Percentiles rank a stretch among this genome's conserved stretches.
These are phyloP conservation scores for Zaprionus bogoriensis DNA, from an alignment of 2,888 invertebrate species.

Conservation along the genomic window DNA sequence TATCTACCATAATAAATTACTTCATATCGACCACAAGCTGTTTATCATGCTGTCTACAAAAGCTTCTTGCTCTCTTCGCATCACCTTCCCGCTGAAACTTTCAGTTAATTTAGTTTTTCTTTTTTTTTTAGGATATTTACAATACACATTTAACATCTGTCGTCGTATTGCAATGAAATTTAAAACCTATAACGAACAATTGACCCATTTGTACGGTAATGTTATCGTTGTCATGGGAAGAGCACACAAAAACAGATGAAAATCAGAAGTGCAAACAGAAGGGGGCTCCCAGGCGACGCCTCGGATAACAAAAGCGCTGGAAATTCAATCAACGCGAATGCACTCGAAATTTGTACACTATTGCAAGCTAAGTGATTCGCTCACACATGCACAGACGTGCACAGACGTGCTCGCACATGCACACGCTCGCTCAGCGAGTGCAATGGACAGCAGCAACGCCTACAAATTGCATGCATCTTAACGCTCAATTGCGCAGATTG, in stretches of 20 bases:
- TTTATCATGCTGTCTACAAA: slow-evolving; percentile 8
- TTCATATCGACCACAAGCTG: not conserved
- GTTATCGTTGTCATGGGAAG: slow-evolving; percentile 1
- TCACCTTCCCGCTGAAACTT: no score
- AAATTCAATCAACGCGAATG: slow-evolving; percentile 59
- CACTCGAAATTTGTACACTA: slow-evolving; percentile 47
- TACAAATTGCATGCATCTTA: slow-evolving; percentile 52
- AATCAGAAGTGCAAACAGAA: not conserved
- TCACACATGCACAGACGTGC: slow-evolving; percentile 13
- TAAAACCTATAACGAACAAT: slow-evolving; percentile 60
- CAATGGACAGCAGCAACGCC: slow-evolving; percentile 30
- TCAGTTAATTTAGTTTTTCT: not conserved
- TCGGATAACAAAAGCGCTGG: slow-evolving; percentile 37
- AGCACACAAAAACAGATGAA: not conserved
- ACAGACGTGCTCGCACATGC: not conserved
- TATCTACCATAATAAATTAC: not conserved
- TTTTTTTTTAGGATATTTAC: slow-evolving; percentile 19
- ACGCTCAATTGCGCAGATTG: slow-evolving; percentile 43
- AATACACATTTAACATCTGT: slow-evolving; percentile 23
- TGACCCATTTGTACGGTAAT: slow-evolving; percentile 56
- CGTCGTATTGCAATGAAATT: slow-evolving; percentile 57
- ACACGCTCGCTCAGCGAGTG: slow-evolving; percentile 3
- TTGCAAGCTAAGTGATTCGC: slow-evolving; percentile 26
- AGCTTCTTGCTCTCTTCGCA: no score
- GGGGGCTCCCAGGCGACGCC: slow-evolving; percentile 1